Evolutionary conservation across 2,888 invertebrate genomes (phyloP).

Genomic region (Liopterus haemorrhoidalis): DNA sequence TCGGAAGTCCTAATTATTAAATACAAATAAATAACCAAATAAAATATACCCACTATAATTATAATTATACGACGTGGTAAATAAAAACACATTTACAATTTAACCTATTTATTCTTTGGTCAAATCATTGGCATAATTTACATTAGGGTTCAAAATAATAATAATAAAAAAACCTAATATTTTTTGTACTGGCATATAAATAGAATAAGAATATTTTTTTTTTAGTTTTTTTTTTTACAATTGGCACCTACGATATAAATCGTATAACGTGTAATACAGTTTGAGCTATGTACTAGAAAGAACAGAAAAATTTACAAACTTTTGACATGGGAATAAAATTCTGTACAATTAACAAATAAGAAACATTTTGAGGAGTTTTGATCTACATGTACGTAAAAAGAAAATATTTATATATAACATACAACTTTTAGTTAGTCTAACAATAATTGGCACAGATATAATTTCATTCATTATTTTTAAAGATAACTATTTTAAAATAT

Average conservation of each 20-base stretch:
- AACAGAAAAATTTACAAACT: not conserved
- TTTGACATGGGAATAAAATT: too few species aligned
- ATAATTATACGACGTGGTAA: too few species aligned
- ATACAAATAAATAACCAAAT: too few species aligned
- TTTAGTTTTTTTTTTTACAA: conserved; percentile 20
- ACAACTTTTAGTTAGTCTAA: conserved; percentile 16
- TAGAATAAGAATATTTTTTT: too few species aligned
- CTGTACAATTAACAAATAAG: too few species aligned
- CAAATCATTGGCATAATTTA: conserved; percentile 58
- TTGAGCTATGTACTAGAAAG: too few species aligned
- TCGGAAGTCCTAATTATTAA: too few species aligned
- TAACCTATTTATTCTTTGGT: conserved; percentile 51
- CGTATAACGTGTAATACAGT: conserved; percentile 19
- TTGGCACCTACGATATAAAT: conserved; percentile 22
- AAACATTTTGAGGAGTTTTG: too few species aligned
- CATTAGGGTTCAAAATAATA: conserved; percentile 21
- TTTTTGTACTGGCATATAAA: conserved; percentile 25
- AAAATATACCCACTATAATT: too few species aligned
- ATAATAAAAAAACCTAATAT: conserved; percentile 20
- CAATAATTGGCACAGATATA: too few species aligned
- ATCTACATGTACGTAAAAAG: conserved; percentile 15
- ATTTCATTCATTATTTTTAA: too few species aligned
- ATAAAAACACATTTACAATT: conserved; percentile 16
- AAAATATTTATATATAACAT: conserved; percentile 16
- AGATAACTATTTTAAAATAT: too few species aligned